Evolutionary conservation across 2,797 vertebrate genomes (phyloP).

Genomic region (Austrolebias charrua): DNA sequence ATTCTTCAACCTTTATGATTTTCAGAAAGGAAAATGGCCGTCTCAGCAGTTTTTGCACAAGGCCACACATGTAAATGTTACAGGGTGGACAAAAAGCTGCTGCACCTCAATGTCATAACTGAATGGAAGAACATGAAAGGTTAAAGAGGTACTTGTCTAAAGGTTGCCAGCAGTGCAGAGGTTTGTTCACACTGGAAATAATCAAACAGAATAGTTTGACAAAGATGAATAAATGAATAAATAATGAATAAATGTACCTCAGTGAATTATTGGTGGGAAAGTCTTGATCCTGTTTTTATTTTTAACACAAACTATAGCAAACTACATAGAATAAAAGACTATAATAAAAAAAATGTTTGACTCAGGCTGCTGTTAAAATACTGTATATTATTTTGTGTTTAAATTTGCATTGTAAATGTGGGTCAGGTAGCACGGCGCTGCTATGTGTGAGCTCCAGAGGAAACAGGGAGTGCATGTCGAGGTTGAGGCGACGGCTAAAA

Average conservation of each 20-base stretch:
- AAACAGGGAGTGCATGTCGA: conserved; percentile 34
- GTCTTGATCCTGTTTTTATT: too few relatives aligned
- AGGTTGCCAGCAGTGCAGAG: neutral
- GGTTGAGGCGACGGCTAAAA: conserved; percentile 40
- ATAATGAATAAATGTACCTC: too few relatives aligned
- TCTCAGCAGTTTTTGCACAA: neutral
- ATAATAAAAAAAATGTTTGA: neutral
- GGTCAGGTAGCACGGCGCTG: conserved; percentile 20
- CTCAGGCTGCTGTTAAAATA: conserved; percentile 2
- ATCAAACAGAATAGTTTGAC: too few relatives aligned
- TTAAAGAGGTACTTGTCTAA: neutral
- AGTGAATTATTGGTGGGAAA: too few relatives aligned
- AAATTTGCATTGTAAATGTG: conserved; percentile 29
- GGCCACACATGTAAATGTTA: neutral
- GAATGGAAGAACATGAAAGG: neutral
- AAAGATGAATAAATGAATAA: too few relatives aligned
- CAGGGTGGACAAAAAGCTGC: conserved; percentile 4
- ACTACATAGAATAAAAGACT: neutral
- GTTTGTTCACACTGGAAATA: too few relatives aligned
- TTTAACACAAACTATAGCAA: neutral
- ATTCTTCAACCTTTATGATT: neutral
- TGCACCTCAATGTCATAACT: neutral
- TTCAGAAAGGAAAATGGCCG: conserved; percentile 1
- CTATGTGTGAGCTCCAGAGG: conserved; percentile 15
- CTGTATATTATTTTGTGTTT: conserved; percentile 11